Base-by-base conservation (phyloP, 2,113 vertebrate genomes). In the Brachyhypopomus occidentalis region DNA sequence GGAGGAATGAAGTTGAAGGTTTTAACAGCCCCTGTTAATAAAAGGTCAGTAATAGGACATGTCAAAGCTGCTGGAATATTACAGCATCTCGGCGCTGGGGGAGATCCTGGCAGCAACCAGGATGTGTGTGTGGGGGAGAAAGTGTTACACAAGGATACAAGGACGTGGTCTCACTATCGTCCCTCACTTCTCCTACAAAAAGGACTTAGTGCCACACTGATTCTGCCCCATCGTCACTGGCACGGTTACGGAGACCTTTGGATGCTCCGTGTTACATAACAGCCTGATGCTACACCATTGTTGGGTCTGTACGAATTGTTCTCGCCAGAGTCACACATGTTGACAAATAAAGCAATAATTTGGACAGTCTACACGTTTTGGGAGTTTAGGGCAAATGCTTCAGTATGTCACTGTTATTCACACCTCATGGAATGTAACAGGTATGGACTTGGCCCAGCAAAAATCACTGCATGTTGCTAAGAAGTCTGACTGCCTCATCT, bases 401-500 rank as follows among this genome's bases (percentile, higher is more conserved):
- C 14, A 17, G 7, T 36, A 23, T 5, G 41, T n/a, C 19, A 5
- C 1, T 56, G 36, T 76, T 74, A 81, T 78, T 72, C 41, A 36
- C 71, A 74, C 63, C 59, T 63, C 77, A 60, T 83, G 66, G 36
- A 63, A 34, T 34, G 72, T 38, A 36, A 9, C 56, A n/a, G 14
- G 8, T 16, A 16, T 23, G 23, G 77, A 25, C 41, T 45, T 60
- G 30, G 48, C 72, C 58, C 67, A 74, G 77, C 30, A 71, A 67
- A 62, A 86, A 74, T 2, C 72, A 52, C 12, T 75, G 59, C 41
- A 8, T 27, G 20, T 48, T 19, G 14, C 59, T 27, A 7, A 27
- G 58, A 25, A 19, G 80, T 36, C 55, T 66, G 27, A 7, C 23
- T 48, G 45, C n/a, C 56, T 87, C 79, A 87, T 85, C 85, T 88